phyloP scores from a whole-genome alignment of 2,797 vertebrate genomes.

The Scyliorhinus canicula region DNA sequence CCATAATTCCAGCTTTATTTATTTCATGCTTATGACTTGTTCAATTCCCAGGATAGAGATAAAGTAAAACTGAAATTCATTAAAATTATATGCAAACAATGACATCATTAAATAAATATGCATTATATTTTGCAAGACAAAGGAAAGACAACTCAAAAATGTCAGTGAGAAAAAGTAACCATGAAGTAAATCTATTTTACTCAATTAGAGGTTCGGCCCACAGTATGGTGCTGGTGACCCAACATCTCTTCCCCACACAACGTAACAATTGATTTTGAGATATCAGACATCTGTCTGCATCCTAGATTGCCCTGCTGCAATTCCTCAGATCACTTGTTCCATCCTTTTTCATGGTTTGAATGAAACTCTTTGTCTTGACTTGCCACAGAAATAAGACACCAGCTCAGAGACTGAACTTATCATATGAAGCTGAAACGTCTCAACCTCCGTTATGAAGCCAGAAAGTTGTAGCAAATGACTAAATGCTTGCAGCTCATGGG shows the following conservation, averaged over 20 bases:
- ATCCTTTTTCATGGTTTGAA: constrained; percentile 26
- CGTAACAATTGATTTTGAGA: background rate
- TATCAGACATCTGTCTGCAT: constrained; percentile 21
- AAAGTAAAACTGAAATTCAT: background rate
- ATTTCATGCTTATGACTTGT: background rate
- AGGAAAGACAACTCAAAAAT: background rate
- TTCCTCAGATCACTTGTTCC: constrained; percentile 15
- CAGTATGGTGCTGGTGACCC: background rate
- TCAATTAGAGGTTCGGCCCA: background rate
- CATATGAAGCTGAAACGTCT: background rate
- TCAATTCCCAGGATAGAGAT: background rate
- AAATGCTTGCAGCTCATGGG: background rate
- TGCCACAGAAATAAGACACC: constrained; percentile 26
- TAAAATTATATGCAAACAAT: constrained; percentile 16
- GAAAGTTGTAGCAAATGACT: background rate
- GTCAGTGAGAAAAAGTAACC: background rate
- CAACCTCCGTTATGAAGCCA: background rate
- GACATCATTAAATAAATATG: background rate
- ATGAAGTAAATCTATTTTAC: background rate
- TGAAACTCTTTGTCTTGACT: constrained; percentile 36
- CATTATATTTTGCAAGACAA: background rate
- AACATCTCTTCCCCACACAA: background rate
- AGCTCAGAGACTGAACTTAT: background rate
- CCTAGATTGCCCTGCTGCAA: background rate
- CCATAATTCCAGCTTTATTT: constrained; percentile 10